A percentile compares a stretch with the other conserved stretches of the same genome.
These are phyloP conservation scores for Vidua chalybeata DNA, from an alignment of 2,113 vertebrate species.

Conservation along the genomic window DNA sequence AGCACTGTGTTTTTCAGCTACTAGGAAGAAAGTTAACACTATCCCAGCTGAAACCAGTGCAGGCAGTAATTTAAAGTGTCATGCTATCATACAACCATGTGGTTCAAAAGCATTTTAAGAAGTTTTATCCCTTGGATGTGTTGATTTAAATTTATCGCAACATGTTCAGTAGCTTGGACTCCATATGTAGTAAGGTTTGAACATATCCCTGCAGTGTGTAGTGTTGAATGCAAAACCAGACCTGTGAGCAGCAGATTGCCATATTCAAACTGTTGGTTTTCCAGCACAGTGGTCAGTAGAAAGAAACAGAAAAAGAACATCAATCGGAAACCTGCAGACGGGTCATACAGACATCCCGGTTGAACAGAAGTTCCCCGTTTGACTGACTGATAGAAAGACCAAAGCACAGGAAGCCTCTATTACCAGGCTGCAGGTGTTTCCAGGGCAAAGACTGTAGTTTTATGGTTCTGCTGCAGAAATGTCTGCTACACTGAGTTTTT, in stretches of 20 bases:
- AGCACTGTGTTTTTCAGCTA: background rate
- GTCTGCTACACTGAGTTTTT: background rate
- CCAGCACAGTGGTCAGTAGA: background rate
- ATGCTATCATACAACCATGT: background rate
- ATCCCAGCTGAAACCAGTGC: background rate
- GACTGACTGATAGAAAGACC: background rate
- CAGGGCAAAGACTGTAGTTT: background rate
- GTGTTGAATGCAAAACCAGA: background rate
- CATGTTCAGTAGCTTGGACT: background rate
- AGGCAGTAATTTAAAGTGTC: background rate
- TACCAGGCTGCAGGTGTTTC: conserved; percentile 31
- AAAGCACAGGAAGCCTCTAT: background rate
- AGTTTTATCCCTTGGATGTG: background rate
- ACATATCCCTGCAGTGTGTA: background rate
- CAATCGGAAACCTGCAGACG: rapidly evolving
- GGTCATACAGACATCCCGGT: background rate
- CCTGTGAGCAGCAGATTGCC: background rate
- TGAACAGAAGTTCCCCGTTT: background rate
- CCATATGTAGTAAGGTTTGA: background rate
- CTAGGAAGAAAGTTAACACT: background rate
- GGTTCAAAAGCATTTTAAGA: background rate
- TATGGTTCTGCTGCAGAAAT: background rate
- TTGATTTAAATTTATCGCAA: background rate
- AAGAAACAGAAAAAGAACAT: background rate
- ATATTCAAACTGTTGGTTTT: background rate